Evolutionary conservation across 2,888 invertebrate species (phyloP).

Genomic region (Apamea sordens): DNA sequence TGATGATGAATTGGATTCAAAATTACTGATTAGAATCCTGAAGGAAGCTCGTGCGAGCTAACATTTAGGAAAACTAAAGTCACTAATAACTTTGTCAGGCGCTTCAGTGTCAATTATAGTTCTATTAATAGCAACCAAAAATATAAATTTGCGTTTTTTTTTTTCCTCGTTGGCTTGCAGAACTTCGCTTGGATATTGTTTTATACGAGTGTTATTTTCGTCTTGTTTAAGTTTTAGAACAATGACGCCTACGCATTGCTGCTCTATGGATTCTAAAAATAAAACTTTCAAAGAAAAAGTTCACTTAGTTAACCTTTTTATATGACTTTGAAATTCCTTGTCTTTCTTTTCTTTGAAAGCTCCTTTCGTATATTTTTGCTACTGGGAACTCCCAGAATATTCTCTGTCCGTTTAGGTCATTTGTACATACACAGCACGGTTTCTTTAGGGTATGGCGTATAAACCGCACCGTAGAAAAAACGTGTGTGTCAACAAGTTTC

Average conservation of each 20-base stretch:
- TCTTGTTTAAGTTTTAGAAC: neutral
- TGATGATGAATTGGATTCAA: neutral
- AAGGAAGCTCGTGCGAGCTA: neutral
- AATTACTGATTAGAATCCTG: neutral
- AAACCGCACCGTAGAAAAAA: no score
- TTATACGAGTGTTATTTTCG: neutral
- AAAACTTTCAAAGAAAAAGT: neutral
- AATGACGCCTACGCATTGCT: neutral
- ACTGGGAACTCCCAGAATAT: neutral
- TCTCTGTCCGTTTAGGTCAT: no score
- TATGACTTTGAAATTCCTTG: neutral
- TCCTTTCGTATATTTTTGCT: neutral
- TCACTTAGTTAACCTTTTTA: neutral
- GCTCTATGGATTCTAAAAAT: neutral
- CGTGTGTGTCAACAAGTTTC: no score
- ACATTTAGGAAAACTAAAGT: neutral
- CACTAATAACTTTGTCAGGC: neutral
- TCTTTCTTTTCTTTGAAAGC: neutral
- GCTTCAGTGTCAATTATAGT: neutral
- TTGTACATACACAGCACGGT: no score
- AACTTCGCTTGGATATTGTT: neutral
- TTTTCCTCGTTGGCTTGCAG: no score
- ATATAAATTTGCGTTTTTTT: neutral
- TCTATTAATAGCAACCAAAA: neutral
- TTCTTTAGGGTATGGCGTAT: no score